phyloP scores from a whole-genome alignment of 2,113 vertebrate species.

The Gallinago paraguaiae region DNA sequence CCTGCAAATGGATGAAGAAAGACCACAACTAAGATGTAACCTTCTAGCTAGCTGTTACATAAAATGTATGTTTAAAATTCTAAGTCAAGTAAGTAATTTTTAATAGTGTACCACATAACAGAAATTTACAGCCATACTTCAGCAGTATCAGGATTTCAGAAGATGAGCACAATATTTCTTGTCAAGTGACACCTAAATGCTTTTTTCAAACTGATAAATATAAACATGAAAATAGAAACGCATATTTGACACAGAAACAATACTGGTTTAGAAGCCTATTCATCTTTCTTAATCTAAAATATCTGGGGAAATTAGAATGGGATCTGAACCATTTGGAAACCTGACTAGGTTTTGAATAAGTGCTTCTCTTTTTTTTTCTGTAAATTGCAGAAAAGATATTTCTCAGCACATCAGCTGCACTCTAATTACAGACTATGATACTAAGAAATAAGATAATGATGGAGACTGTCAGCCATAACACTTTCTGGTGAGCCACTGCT shows the following conservation, averaged over 20 bases:
- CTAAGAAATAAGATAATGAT: slow-evolving; percentile 27
- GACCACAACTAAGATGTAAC: not conserved
- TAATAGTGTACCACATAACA: not conserved
- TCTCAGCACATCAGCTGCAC: not conserved
- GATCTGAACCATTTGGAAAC: not conserved
- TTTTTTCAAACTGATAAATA: slow-evolving; percentile 1
- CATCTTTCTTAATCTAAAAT: slow-evolving; percentile 28
- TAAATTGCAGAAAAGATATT: slow-evolving; percentile 31
- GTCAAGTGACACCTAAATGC: not conserved
- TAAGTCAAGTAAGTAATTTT: slow-evolving; percentile 5
- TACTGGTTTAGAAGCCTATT: not conserved
- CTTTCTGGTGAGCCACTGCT: slow-evolving; percentile 16
- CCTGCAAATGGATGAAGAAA: not conserved
- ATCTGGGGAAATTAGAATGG: not conserved
- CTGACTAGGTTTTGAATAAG: not conserved
- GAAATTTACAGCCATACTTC: not conserved
- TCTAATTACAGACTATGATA: not conserved
- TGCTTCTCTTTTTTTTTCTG: not conserved
- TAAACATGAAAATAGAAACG: not conserved
- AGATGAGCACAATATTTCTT: not conserved
- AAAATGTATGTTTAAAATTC: slow-evolving; percentile 26
- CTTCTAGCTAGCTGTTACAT: not conserved
- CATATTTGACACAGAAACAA: not conserved
- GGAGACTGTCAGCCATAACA: slow-evolving; percentile 3
- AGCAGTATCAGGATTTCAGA: slow-evolving; percentile 20